phyloP scores from a whole-genome alignment of 2,113 vertebrate species.

The Varanus komodoensis region DNA sequence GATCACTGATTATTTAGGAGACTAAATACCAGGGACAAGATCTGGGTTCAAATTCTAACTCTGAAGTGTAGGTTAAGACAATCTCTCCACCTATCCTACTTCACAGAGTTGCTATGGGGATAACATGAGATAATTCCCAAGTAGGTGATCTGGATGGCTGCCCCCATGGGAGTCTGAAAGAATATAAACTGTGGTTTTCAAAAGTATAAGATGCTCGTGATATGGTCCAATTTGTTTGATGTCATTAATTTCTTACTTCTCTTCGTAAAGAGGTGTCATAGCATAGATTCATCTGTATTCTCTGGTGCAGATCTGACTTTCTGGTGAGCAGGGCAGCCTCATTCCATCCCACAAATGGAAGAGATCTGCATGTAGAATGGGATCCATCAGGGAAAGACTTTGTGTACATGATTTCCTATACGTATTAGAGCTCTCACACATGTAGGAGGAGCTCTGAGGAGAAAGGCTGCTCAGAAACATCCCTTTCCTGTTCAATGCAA shows the following conservation, averaged over 20 bases:
- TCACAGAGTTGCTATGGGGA: background rate
- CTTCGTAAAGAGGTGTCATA: too few relatives aligned
- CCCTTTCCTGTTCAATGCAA: background rate
- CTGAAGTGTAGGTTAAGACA: background rate
- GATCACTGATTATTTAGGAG: background rate
- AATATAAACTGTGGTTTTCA: too few relatives aligned
- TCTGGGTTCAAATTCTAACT: background rate
- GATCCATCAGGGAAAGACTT: background rate
- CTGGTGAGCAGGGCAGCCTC: background rate
- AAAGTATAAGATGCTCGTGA: too few relatives aligned
- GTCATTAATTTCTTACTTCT: too few relatives aligned
- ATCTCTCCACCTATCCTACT: background rate
- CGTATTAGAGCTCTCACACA: too few relatives aligned
- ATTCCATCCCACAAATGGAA: background rate
- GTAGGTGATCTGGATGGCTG: too few relatives aligned
- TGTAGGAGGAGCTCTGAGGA: background rate
- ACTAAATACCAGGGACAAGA: background rate
- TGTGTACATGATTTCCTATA: background rate
- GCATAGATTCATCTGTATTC: too few relatives aligned
- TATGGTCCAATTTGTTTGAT: too few relatives aligned
- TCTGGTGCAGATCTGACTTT: background rate
- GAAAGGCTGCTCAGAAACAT: background rate
- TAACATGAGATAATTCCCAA: background rate
- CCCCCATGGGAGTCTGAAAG: too few relatives aligned
- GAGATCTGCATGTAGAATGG: background rate